A percentile compares a stretch with the other conserved stretches of the same genome.
Conservation (phyloP, 2,113 vertebrate genomes). For the Neotoma lepida region DNA sequence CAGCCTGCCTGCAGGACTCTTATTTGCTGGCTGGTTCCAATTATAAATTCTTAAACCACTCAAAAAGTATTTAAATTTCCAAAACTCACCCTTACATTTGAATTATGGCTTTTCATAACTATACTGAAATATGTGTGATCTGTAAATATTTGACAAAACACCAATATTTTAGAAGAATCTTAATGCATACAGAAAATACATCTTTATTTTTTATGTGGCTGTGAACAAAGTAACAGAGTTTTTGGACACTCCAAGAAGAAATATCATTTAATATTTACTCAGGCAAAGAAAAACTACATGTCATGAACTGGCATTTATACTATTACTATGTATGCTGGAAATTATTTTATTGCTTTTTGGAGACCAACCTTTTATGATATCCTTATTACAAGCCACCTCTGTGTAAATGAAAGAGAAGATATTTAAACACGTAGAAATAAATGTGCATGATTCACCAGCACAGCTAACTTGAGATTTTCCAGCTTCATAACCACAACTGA, state of each 20-base stretch:
- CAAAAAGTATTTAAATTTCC: conserved; percentile 44
- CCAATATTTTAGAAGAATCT: conserved; percentile 45
- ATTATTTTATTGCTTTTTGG: conserved; percentile 58
- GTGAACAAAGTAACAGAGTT: conserved; percentile 59
- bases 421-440: conserved; percentile 71
- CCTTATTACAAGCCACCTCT: conserved; percentile 66
- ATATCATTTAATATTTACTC: conserved; percentile 68
- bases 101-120: conserved; percentile 58
- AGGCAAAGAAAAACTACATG: conserved; percentile 59
- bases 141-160: conserved; percentile 52
- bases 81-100: conserved; percentile 28
- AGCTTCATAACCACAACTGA: conserved; percentile 73
- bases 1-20: no score
- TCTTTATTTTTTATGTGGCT: conserved; percentile 62
- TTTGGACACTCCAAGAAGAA: conserved; percentile 61
- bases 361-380: conserved; percentile 52
- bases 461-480: conserved; percentile 74
- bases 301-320: conserved; percentile 49
- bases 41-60: conserved; percentile 33
- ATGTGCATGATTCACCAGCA: conserved; percentile 70
- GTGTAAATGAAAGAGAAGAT: conserved; percentile 67
- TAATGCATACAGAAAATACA: conserved; percentile 56
- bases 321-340: conserved; percentile 57
- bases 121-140: conserved; percentile 50
- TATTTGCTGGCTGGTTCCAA: no score